These are phyloP conservation scores for Nibea albiflora DNA, from an alignment of 2,113 vertebrate genomes.

Conservation along the genomic window DNA sequence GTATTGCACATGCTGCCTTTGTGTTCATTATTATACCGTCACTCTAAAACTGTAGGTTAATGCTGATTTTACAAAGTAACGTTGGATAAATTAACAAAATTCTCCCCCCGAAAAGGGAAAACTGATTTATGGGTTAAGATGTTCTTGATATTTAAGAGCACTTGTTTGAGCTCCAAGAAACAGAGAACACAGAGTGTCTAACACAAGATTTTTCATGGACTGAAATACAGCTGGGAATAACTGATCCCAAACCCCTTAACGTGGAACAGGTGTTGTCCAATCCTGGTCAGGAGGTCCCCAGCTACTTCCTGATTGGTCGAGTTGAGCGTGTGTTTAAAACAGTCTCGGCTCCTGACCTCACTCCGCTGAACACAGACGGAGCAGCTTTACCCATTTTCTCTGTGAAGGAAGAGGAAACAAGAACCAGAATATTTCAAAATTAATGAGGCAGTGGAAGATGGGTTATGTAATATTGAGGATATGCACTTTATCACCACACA, in stretches of 20 bases:
- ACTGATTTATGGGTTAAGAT: not conserved
- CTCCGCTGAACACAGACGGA: conserved; percentile 90
- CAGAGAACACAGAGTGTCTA: not conserved
- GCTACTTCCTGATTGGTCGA: conserved; percentile 68
- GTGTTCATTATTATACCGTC: not conserved
- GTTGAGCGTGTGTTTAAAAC: conserved; percentile 86
- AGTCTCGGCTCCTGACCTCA: conserved; percentile 90
- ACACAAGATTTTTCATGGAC: not conserved
- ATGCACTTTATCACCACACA: conserved; percentile 5
- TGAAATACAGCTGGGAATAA: conserved; percentile 5
- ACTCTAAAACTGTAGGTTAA: not conserved
- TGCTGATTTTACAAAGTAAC: not conserved
- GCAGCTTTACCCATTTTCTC: conserved; percentile 89
- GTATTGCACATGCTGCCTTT: not conserved
- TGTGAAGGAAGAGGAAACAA: conserved; percentile 68
- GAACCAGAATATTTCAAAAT: conserved; percentile 10
- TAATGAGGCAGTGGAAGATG: not conserved
- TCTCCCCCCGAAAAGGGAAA: not conserved
- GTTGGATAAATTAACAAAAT: not conserved
- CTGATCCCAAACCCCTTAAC: not conserved
- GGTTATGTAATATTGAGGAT: not conserved
- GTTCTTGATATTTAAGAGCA: not conserved
- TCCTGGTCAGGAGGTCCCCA: not conserved
- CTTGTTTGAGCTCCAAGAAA: not conserved
- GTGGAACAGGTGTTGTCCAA: conserved; percentile 14